Evolutionary conservation across 92 coral and sea anemone species (phyloP), one percentile per base, ranked within the genome.

Genomic region (Montipora capitata): DNA sequence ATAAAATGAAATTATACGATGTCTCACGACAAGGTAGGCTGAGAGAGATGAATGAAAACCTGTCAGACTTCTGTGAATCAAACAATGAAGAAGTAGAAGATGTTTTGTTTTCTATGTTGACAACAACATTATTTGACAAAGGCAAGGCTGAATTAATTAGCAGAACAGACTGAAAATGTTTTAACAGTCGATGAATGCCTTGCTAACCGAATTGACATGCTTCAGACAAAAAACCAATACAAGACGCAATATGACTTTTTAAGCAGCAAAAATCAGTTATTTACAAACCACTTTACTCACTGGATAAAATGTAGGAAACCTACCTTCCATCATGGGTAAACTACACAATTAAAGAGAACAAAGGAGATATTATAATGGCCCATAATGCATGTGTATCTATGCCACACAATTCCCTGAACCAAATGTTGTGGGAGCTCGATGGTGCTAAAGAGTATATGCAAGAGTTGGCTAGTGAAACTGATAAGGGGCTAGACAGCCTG

Each of bases 121-220:
- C 16, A 41, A 61, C 44, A 27, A 27, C 35, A 27, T 27, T 27
- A 27, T 27, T 27, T 27, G 35, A 27, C 35, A 27, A 27, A 27
- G 35, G 35, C 35, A 27, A 27, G 35, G 35, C 35, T 27, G 35
- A 27, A 27, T 27, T 27, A 27, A 27, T 27, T 27, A 27, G 35
- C 44, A 17, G 54, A 54, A 52, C 88, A 84, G 81, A 72, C 81
- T 17, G 80, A 74, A 13, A 72, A 84, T 56, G 62, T 3, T 84
- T 59, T 73, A 42, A 67, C 88, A 35, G 74, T 56, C 35, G 81
- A 84, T 40, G 88, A 84, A 74, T 84, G 88, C 40, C 80, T 84
- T 52, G 88, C 88, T 15, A 72, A 44, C 61, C 42, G 81, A 27
- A 64, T 84, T 57, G 81, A 74, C 70, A 51, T 74, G 88, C 71